Conservation (phyloP, 2,888 invertebrate genomes). For the Boloria euphrosyne region DNA sequence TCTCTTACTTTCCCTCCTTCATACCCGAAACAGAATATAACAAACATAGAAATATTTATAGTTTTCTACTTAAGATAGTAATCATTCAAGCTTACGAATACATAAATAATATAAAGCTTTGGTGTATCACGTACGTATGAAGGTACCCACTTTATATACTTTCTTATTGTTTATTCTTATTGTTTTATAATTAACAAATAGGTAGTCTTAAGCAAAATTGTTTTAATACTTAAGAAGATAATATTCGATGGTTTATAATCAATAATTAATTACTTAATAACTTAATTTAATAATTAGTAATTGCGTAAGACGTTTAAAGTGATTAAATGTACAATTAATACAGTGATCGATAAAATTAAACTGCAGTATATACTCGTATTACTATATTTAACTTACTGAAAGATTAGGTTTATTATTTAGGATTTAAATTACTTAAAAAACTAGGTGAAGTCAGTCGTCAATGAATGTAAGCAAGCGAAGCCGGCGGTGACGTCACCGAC, state of each 20-base stretch:
- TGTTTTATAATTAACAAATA: no score
- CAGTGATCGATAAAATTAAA: no score
- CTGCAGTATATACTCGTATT: no score
- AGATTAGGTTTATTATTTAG: background rate
- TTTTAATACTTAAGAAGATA: no score
- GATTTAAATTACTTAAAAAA: background rate
- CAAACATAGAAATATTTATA: background rate
- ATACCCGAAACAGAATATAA: background rate
- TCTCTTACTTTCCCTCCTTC: conserved; percentile 10
- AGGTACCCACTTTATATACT: no score
- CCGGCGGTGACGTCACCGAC: conserved; percentile 37
- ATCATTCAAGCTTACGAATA: background rate
- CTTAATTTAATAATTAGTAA: no score
- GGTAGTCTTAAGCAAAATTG: no score
- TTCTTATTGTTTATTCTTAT: no score
- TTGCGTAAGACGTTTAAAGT: background rate
- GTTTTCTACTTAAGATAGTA: conserved; percentile 12
- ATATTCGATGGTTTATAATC: no score
- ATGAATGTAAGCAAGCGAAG: conserved; percentile 15
- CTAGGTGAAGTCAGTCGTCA: background rate
- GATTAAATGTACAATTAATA: background rate
- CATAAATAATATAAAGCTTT: background rate
- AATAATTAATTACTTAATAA: no score
- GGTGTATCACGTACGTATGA: no score
- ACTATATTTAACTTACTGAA: background rate